Evolutionary conservation across 2,113 vertebrate genomes (phyloP).

Genomic region (Pygoscelis adeliae): DNA sequence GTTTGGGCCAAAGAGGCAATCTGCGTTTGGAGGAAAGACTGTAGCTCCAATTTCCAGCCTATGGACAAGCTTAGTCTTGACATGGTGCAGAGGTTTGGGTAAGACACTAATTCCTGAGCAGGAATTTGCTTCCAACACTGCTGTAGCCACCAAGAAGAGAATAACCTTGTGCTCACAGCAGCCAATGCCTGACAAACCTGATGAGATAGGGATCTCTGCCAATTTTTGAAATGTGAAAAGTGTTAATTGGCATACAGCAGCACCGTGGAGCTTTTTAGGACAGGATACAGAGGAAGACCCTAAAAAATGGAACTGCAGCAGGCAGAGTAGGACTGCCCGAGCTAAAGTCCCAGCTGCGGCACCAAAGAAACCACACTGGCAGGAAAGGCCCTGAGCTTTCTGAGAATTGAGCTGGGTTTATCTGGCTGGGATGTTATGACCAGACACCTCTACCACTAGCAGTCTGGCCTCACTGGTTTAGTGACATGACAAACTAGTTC

Average conservation of each 20-base stretch:
- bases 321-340: background rate
- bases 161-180: background rate
- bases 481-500: background rate
- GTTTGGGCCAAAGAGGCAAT: background rate
- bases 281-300: background rate
- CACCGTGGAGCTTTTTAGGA: background rate
- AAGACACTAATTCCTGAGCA: background rate
- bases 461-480: background rate
- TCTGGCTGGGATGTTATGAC: background rate
- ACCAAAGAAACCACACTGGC: background rate
- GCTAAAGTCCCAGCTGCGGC: background rate
- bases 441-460: background rate
- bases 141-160: background rate
- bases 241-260: background rate
- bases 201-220: background rate
- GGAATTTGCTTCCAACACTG: background rate
- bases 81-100: background rate
- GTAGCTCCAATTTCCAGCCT: background rate
- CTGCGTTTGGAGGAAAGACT: background rate
- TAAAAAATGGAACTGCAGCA: background rate
- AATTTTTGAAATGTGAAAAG: background rate
- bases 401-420: background rate
- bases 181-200: background rate
- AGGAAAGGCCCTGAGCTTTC: background rate
- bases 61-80: background rate